Conservation (phyloP, 1,140 invertebrate species). For the Ditylenchus dipsaci region DNA sequence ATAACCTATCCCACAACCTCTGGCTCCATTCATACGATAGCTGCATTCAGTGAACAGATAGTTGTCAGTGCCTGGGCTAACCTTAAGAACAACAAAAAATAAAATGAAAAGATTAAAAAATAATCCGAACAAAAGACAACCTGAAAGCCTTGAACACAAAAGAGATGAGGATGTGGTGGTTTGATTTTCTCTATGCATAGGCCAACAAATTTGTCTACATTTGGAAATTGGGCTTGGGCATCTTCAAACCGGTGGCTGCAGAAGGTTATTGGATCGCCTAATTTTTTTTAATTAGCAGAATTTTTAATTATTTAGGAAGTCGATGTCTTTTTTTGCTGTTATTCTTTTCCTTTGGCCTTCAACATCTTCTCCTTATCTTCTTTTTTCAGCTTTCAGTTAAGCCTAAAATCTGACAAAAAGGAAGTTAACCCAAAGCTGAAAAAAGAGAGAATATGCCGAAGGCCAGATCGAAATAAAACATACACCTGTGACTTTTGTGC, state of each 20-base stretch:
- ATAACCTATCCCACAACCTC: constrained; percentile 14
- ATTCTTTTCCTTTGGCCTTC: too few species aligned
- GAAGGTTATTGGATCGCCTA: constrained; percentile 21
- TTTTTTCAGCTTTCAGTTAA: too few species aligned
- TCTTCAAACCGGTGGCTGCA: constrained; percentile 15
- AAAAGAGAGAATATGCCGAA: too few species aligned
- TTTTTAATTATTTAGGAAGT: too few species aligned
- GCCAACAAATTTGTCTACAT: constrained; percentile 13
- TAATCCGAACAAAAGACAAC: background rate
- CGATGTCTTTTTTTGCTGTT: too few species aligned
- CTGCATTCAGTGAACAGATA: constrained; percentile 30
- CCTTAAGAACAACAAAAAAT: background rate
- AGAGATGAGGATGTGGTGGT: constrained; percentile 25
- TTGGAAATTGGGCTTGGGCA: constrained; percentile 24
- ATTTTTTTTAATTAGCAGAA: too few species aligned
- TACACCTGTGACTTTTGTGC: too few species aligned
- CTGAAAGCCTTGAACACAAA: constrained; percentile 35
- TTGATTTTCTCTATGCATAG: constrained; percentile 10
- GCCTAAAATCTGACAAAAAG: too few species aligned
- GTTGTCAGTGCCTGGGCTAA: background rate
- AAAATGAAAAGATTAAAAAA: too few species aligned
- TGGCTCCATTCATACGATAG: constrained; percentile 26
- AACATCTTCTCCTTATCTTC: too few species aligned
- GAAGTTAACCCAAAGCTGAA: too few species aligned
- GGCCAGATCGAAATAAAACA: too few species aligned